Evolutionary conservation across 2,113 vertebrate genomes (phyloP).

Genomic region (Leucosticte australis): DNA sequence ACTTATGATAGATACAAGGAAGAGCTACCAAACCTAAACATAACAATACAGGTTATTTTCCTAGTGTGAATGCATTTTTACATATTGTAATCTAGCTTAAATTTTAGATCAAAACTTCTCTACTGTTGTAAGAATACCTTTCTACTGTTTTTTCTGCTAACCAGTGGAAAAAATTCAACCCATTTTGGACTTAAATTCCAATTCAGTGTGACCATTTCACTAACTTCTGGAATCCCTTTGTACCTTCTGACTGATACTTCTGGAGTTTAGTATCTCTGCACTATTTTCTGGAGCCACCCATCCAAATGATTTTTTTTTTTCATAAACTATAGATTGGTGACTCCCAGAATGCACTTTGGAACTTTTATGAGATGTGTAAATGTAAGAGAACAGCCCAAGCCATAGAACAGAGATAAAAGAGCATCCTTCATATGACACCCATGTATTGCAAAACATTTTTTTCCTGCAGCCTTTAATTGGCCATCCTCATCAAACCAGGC

Average conservation of each 20-base stretch:
- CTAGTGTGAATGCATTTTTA: not conserved
- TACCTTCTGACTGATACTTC: not conserved
- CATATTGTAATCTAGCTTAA: not conserved
- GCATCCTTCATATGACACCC: not conserved
- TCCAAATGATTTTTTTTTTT: not conserved
- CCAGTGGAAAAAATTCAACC: rapidly evolving
- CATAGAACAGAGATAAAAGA: not conserved
- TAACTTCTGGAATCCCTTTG: not conserved
- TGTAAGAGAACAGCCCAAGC: not conserved
- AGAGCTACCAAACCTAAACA: not conserved
- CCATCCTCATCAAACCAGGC: not conserved
- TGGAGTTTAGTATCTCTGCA: not conserved
- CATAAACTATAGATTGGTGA: not conserved
- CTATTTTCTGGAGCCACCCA: not conserved
- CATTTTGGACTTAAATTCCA: not conserved
- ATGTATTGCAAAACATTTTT: not conserved
- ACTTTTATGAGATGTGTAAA: not conserved
- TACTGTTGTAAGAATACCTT: not conserved
- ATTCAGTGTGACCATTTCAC: not conserved
- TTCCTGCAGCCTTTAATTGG: not conserved
- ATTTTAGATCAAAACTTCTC: not conserved
- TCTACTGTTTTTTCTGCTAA: not conserved
- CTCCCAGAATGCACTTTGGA: not conserved
- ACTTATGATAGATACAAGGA: not conserved
- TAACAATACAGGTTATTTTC: not conserved